A percentile compares a stretch with the other conserved stretches of the same genome.
Evolutionary conservation across 1,140 invertebrate species (phyloP).

Genomic region (Zaprionus vittiger): DNA sequence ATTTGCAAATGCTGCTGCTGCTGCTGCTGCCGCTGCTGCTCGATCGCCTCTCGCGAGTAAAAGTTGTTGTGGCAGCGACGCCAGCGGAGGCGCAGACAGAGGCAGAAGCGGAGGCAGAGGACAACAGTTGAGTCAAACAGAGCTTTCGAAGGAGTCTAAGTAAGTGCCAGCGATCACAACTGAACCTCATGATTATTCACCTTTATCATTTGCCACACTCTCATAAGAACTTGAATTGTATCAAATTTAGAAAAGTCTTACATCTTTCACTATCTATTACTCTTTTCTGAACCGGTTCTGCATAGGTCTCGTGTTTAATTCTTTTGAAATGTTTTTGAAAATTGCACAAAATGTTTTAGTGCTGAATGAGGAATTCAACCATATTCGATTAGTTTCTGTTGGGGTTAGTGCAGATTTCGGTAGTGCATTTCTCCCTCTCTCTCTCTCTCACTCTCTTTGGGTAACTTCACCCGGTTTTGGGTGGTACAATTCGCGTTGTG

Average conservation of each 20-base stretch:
- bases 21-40: constrained; percentile 4
- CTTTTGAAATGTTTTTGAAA: neutral
- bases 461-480: neutral
- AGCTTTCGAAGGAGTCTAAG: neutral
- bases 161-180: constrained; percentile 7
- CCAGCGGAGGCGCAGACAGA: neutral
- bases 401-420: neutral
- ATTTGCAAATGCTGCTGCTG: constrained; percentile 51
- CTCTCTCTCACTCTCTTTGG: too few relatives aligned
- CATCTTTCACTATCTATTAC: neutral
- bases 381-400: neutral
- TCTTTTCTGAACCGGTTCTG: neutral
- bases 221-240: too few relatives aligned
- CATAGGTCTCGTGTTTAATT: neutral
- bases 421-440: neutral
- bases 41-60: constrained; percentile 28
- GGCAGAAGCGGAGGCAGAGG: neutral
- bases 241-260: too few relatives aligned
- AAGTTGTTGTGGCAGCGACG: constrained; percentile 17
- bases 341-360: neutral
- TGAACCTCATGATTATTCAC: neutral
- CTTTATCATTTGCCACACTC: neutral
- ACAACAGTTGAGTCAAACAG: neutral
- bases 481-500: neutral
- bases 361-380: neutral